Evolutionary conservation across 2,888 invertebrate genomes (phyloP), one percentile per base, ranked within the genome.

Genomic region (Campoplex capitator): DNA sequence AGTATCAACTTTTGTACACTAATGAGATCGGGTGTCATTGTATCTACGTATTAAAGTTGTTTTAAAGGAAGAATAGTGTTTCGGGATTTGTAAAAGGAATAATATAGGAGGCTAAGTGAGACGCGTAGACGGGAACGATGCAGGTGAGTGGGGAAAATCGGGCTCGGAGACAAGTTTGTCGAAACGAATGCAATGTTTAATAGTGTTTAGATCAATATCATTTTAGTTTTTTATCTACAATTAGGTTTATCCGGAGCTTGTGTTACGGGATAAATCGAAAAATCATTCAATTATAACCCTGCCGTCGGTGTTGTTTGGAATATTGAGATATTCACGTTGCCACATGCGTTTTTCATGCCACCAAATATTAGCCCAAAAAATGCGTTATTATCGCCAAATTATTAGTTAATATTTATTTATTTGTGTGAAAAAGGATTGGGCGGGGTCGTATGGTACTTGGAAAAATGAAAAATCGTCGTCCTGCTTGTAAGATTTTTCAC

Each of bases 61-160:
- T 90, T 90, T 85, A 78, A 78, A 86, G 0, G 48, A 62, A 62
- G 76, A 88, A 88, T 89, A 76, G 89, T 90, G 88, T 80, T 81
- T 85, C 71, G 88, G 88, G 89, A 75, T 73, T 62, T 35, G 71
- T 62, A 51, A n/a, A 23, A 73, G 35, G 88, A 87, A 86, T 89
- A 85, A 87, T 90, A 45, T 88, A 85, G 88, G 89, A 90, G 87
- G 84, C 92, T 89, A 78, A 89, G 90, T 92, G 92, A 91, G 93
- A 93, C 94, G 93, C 94, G 94, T 93, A 93, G 92, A 92, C 92
- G 90, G 91, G 91, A 76, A 93, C 92, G 91, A 94, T 94, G 94
- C 94, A 94, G 94, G 94, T 94, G 93, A 94, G 94, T 94, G 91
- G 89, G 89, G 83, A 73, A 80, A 80, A 79, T 70, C 79, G 70